Base-by-base conservation (phyloP, 2,797 vertebrate genomes). In the Gymnothorax reevesii region DNA sequence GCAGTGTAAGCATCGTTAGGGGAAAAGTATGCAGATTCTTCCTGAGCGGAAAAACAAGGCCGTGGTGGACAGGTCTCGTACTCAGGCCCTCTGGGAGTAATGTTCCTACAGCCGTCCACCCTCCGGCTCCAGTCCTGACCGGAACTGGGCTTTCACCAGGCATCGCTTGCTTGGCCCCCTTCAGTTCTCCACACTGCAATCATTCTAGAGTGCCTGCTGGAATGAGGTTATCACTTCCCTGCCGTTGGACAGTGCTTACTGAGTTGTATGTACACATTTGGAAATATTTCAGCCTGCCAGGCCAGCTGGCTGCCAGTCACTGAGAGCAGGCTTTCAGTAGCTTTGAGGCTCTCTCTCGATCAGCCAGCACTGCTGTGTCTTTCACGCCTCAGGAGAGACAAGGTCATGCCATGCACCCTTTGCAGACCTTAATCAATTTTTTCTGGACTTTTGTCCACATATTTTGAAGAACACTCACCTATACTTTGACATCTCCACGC, bases 1-100 rank as follows among this genome's bases (percentile, higher is more conserved):
- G 93, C 94, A 94, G 94, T 93, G 94, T 93, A 92, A 91, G 92
- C 94, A 92, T 92, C 92, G 91, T 93, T 91, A 92, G 84, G 88
- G 91, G 91, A 92, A 93, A 90, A 91, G 93, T 92, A 88, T 90
- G 90, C 92, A 87, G 91, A 94, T 95, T 94, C 93, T 92, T 94
- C 89, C 90, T 96, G 95, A 96, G 95, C 94, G 95, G 94, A 96
- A 96, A 95, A 96, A 92, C 95, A 96, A 96, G 20, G 3, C 80
- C 10, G n/a, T 77, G 73, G n/a, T 22, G 49, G 49, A 52, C 77
- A 55, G 77, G 77, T 80, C 77, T 13, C 13, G 22, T 85, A 85
- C 84, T 85, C 71, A 54, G 91, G 84, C 91, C 92, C 94, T 94
- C 92, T 94, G 91, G 90, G 94, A 92, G 94, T 93, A 95, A 95